These are phyloP conservation scores for Caradrina kadenii DNA, from an alignment of 2,888 invertebrate genomes.

Conservation along the genomic window DNA sequence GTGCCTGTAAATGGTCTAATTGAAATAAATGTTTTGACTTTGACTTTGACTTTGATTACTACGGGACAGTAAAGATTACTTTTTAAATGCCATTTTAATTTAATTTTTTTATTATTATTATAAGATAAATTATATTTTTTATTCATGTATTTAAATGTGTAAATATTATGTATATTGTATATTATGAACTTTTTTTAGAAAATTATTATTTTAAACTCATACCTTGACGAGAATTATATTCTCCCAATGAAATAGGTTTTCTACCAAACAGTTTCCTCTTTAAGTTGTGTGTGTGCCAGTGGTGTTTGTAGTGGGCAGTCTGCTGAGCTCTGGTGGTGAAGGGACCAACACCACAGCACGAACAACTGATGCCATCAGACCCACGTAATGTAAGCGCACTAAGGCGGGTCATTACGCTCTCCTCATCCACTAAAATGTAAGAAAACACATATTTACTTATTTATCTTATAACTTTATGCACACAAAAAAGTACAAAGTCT, in stretches of 20 bases:
- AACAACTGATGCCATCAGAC: slow-evolving; percentile 83
- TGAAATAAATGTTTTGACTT: no score
- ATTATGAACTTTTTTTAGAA: no score
- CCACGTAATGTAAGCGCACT: slow-evolving; percentile 80
- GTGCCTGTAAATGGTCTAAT: no score
- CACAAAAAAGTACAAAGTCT: no score
- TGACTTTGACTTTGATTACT: no score
- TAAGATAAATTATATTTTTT: no score
- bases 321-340: slow-evolving; percentile 92
- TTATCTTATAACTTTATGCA: no score
- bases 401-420: slow-evolving; percentile 84
- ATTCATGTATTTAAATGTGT: no score
- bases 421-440: slow-evolving; percentile 82
- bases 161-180: no score
- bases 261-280: slow-evolving; percentile 92
- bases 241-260: slow-evolving; percentile 78
- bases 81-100: no score
- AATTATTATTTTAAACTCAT: neutral
- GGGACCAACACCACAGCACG: slow-evolving; percentile 87
- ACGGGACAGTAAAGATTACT: no score
- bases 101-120: no score
- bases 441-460: neutral
- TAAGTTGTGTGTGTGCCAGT: slow-evolving; percentile 96
- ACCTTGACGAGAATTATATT: slow-evolving; percentile 86
- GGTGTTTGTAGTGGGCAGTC: slow-evolving; percentile 94